Evolutionary conservation across 2,888 invertebrate species (phyloP).

Genomic region (Pristionchus arcanus): DNA sequence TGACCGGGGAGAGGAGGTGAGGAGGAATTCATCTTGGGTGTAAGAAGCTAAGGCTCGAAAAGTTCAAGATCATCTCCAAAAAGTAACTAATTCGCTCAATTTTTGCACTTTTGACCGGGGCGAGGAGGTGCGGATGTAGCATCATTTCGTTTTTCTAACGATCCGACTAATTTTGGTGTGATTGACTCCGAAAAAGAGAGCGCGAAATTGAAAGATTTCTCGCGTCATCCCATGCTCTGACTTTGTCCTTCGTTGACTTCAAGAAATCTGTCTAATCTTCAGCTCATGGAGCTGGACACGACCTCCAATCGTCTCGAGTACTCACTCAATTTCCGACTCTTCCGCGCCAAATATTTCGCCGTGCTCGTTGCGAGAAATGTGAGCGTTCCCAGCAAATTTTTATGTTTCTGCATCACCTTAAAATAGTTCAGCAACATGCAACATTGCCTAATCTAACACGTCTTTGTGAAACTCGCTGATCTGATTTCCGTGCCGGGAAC

Average conservation of each 20-base stretch:
- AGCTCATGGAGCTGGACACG: slow-evolving; percentile 41
- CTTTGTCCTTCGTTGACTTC: too few relatives aligned
- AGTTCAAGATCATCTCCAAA: too few relatives aligned
- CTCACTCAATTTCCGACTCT: slow-evolving; percentile 41
- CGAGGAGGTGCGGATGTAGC: too few relatives aligned
- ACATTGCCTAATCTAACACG: too few relatives aligned
- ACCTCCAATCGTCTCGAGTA: slow-evolving; percentile 29
- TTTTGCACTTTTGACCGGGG: too few relatives aligned
- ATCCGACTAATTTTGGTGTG: too few relatives aligned
- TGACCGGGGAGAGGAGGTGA: slow-evolving; percentile 45
- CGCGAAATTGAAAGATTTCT: too few relatives aligned
- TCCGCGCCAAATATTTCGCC: slow-evolving; percentile 18
- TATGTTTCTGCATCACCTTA: neutral
- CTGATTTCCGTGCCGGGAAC: neutral
- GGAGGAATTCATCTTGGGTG: neutral
- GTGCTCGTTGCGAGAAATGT: slow-evolving; percentile 41
- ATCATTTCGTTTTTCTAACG: too few relatives aligned
- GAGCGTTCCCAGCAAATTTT: neutral
- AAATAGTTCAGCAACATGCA: too few relatives aligned
- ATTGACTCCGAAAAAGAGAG: too few relatives aligned
- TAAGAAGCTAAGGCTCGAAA: neutral
- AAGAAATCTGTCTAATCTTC: neutral
- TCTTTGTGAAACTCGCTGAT: neutral
- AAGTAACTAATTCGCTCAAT: too few relatives aligned
- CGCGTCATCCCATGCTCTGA: too few relatives aligned